Base-by-base conservation (phyloP, 2,888 invertebrate genomes). In the Caenorhabditis zanzibari region DNA sequence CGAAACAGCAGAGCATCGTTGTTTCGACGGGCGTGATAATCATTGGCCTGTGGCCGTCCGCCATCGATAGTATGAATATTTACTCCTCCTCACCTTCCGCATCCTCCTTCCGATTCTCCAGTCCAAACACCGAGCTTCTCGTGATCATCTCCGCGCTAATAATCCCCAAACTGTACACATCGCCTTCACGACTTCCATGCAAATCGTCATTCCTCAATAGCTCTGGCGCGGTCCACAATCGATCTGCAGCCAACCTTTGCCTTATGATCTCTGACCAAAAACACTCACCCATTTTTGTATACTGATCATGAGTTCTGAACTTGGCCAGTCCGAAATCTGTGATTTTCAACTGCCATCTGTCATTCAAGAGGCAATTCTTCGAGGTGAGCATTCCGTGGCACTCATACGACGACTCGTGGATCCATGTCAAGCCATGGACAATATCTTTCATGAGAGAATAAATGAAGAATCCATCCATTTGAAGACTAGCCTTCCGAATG, bases 271-370 rank as follows among this genome's bases (percentile, higher is more conserved):
- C n/a, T n/a, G n/a, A n/a, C n/a, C n/a, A n/a, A n/a, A n/a, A n/a
- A 32, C 7, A 3, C 47, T 38, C 12, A 68, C 76, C 76, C 44
- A 61, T 47, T 44, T 71, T 72, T 9, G 19, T 56, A 19, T 28
- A 63, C 59, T 61, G 68, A 47, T 81, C 74, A 14, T 66, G 44
- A 10, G 73, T 77, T 49, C 82, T 26, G 22, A 83, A 68, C 6
- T n/a, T 35, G 35, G 71, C 82, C 35, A 90, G 52, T 7, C 90
- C 90, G 68, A 84, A 90, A 58, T 88, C 88, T 5, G 88, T 83
- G 22, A 90, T 85, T 63, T 90, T 90, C 61, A 90, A 75, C 64
- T 90, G 89, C 90, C 90, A 90, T 26, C 91, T 69, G 54, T 90
- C 90, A 76, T 90, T 87, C 71, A 90, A 81, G 26, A 91, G 68